phyloP scores from a whole-genome alignment of 2,888 invertebrate genomes.

The Cataglyphis livida region DNA sequence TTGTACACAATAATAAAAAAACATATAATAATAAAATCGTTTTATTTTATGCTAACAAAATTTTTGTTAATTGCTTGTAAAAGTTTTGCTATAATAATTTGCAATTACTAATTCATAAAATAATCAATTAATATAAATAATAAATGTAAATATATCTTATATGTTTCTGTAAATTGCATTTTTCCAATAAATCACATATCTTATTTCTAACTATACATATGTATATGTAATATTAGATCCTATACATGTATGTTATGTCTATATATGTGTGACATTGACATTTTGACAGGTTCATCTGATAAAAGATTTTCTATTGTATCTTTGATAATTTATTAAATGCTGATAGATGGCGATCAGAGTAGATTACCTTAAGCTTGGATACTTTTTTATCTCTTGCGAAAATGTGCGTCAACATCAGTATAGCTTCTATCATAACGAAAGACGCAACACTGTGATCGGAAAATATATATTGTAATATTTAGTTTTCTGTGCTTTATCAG shows the following conservation, averaged over 20 bases:
- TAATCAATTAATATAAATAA: not conserved
- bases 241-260: not conserved
- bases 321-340: not conserved
- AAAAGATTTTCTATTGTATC: not conserved
- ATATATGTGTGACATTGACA: not conserved
- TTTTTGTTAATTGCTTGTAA: not conserved
- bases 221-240: not conserved
- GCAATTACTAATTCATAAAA: not conserved
- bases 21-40: not conserved
- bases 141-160: conserved; percentile 8
- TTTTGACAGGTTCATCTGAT: not conserved
- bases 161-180: no score
- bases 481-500: not conserved
- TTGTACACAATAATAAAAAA: not conserved
- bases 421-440: not conserved
- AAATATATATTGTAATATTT: conserved; percentile 2
- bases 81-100: not conserved
- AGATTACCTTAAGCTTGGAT: conserved; percentile 30
- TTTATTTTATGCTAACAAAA: not conserved
- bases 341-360: conserved; percentile 9
- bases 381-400: conserved; percentile 3
- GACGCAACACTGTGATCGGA: not conserved
- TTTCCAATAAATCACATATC: not conserved
- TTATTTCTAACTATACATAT: not conserved
- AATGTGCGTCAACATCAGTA: conserved; percentile 2